Evolutionary conservation across 2,797 vertebrate species (phyloP), one percentile per base, ranked within the genome.

Genomic region (Siniperca undulata): DNA sequence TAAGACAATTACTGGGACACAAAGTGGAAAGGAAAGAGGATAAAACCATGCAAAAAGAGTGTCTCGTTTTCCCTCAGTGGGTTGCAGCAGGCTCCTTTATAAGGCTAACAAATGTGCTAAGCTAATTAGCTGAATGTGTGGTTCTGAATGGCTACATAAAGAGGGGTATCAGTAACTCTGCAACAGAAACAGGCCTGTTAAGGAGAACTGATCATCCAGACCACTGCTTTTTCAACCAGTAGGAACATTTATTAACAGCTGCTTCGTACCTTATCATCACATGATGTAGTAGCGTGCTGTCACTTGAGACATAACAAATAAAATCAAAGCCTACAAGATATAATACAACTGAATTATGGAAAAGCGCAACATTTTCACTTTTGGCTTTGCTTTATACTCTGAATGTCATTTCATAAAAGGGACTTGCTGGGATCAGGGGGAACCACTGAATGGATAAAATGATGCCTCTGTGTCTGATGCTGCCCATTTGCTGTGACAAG

Each of bases 1-100:
- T 81, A 75, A 67, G 66, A 70, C 73, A 84, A 86, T 88, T 86
- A 77, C 58, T 59, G 24, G 13, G 46, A 72, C 44, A 72, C 58
- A 62, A n/a, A 73, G 36, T 84, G 38, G 59, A 83, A 76, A 75
- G 34, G 30, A 69, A 77, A 48, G 69, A 30, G 52, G 53, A 77
- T 78, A n/a, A 78, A 83, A 56, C 30, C 9, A 44, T 16, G 20
- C 55, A 67, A 55, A 12, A 30, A 59, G 38, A 69, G n/a, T 22
- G 17, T 20, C 13, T 48, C 9, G 20, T 24, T 73, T 86, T 65
- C 62, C 58, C 59, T 77, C 34, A 66, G n/a, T 24, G 46, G 66
- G 62, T 60, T 60, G n/a, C 36, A 70, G 48, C 36, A n/a, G 53
- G 19, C 52, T 73, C 60, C 5, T 86, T 81, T 72, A 38, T 46